Conservation (phyloP, 2,113 vertebrate genomes). For the Synodontis membranacea region DNA sequence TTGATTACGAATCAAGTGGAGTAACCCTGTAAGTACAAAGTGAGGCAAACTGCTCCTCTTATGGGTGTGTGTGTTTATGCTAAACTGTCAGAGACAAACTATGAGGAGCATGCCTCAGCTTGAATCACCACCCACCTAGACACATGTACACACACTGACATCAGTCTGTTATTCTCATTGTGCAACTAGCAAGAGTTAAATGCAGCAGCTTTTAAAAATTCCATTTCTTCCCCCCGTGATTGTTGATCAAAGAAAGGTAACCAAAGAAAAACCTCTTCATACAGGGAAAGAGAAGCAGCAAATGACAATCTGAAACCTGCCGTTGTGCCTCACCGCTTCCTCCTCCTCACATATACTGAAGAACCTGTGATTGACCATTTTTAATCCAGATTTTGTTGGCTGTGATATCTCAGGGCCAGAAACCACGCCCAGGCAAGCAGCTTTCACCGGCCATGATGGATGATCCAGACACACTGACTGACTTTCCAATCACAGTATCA, state of each 20-base stretch:
- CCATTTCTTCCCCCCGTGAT: neutral
- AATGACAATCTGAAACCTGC: slow-evolving; percentile 18
- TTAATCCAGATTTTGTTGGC: slow-evolving; percentile 16
- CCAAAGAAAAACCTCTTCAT: neutral
- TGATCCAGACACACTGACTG: neutral
- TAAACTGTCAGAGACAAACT: slow-evolving; percentile 14
- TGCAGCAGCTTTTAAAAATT: slow-evolving; percentile 1
- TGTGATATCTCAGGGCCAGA: slow-evolving; percentile 22
- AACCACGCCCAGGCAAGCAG: slow-evolving; percentile 8
- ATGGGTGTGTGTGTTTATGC: neutral
- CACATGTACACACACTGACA: neutral
- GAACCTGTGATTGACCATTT: slow-evolving; percentile 22
- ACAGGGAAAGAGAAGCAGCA: slow-evolving; percentile 5
- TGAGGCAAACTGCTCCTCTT: neutral
- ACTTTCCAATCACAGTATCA: slow-evolving; percentile 18
- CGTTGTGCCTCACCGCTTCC: slow-evolving; percentile 17
- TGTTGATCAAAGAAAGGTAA: neutral
- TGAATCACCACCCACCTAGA: slow-evolving; percentile 28
- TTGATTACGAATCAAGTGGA: neutral
- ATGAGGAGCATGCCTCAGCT: slow-evolving; percentile 29
- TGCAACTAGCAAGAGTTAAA: neutral
- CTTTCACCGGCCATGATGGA: slow-evolving; percentile 3
- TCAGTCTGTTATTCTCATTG: neutral
- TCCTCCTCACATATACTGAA: neutral
- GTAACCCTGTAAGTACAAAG: neutral